These are phyloP conservation scores for Nyctibius grandis DNA, from an alignment of 2,797 vertebrate species.

Conservation along the genomic window DNA sequence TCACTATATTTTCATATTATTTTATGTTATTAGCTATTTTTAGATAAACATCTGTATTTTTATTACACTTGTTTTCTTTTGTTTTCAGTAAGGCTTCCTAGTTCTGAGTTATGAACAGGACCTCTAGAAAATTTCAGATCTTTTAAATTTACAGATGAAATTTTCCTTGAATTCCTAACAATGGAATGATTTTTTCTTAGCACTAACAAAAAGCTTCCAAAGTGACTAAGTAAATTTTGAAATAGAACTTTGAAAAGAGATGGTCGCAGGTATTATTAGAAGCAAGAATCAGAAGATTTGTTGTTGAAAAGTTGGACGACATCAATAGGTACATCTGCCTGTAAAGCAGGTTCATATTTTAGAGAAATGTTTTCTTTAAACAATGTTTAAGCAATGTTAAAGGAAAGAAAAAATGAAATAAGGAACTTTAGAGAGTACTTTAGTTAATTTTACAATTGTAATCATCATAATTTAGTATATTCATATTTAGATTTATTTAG, in stretches of 20 bases:
- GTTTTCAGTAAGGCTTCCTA: background rate
- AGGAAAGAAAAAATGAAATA: background rate
- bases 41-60: background rate
- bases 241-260: background rate
- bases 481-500: background rate
- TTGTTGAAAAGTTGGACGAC: background rate
- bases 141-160: background rate
- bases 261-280: background rate
- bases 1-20: background rate
- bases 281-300: background rate
- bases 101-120: background rate
- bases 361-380: background rate
- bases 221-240: background rate
- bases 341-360: background rate
- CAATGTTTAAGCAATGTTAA: background rate
- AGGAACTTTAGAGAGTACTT: background rate
- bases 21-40: background rate
- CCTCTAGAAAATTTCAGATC: background rate
- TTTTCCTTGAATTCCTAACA: background rate
- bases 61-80: background rate
- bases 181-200: background rate
- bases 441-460: background rate
- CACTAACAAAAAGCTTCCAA: background rate
- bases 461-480: background rate
- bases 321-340: background rate